Conservation (phyloP, 2,888 invertebrate genomes). For the Listrodromus nycthemerus region DNA sequence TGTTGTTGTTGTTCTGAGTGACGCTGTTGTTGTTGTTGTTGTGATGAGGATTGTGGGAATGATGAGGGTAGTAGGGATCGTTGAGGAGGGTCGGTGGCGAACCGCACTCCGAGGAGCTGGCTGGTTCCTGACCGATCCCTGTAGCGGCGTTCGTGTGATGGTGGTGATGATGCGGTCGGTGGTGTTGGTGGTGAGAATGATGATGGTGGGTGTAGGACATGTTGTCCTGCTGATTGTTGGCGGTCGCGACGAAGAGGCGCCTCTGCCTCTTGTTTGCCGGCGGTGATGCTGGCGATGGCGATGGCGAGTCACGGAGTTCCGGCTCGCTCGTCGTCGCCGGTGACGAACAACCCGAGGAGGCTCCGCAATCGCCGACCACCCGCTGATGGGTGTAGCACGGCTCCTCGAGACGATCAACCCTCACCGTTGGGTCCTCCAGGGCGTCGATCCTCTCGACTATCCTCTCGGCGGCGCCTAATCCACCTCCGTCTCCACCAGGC, state of each 20-base stretch:
- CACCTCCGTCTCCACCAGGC: slow-evolving; percentile 52
- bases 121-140: slow-evolving; percentile 54
- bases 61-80: slow-evolving; percentile 86
- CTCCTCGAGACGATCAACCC: slow-evolving; percentile 82
- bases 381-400: slow-evolving; percentile 83
- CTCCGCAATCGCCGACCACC: slow-evolving; percentile 84
- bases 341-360: slow-evolving; percentile 81
- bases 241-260: slow-evolving; percentile 68
- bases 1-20: slow-evolving; percentile 78
- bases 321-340: slow-evolving; percentile 84
- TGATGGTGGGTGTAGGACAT: slow-evolving; percentile 69
- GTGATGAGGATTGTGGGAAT: slow-evolving; percentile 73
- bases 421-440: slow-evolving; percentile 78
- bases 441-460: slow-evolving; percentile 84
- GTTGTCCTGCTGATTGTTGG: slow-evolving; percentile 62
- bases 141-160: slow-evolving; percentile 68
- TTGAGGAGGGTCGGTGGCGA: slow-evolving; percentile 89
- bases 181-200: slow-evolving; percentile 72
- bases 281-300: slow-evolving; percentile 81
- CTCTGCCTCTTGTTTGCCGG: slow-evolving; percentile 79
- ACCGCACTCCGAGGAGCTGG: slow-evolving; percentile 89
- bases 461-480: slow-evolving; percentile 64
- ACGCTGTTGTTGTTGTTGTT: slow-evolving; percentile 86
- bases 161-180: slow-evolving; percentile 75
- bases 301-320: slow-evolving; percentile 83